phyloP scores from a whole-genome alignment of 2,113 vertebrate species.

The Microcebus jonahi region DNA sequence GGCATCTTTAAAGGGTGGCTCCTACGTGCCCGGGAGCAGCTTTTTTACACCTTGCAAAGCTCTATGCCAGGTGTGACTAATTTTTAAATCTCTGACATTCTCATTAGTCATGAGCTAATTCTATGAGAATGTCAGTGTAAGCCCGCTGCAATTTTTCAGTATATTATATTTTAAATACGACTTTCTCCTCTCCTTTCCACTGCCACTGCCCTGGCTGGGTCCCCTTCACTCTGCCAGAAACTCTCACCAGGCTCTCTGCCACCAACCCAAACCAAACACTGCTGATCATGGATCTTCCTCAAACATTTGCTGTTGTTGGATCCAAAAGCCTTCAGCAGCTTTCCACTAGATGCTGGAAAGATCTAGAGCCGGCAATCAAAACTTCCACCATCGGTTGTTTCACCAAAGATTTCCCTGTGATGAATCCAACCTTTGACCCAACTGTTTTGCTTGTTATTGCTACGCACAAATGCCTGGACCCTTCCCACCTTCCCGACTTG shows the following conservation, averaged over 20 bases:
- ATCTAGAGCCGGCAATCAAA: not conserved
- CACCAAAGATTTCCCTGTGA: not conserved
- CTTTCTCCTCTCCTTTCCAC: not conserved
- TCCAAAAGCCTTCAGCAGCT: not conserved
- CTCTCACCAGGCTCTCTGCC: not conserved
- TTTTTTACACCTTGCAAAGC: not conserved
- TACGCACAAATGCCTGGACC: not conserved
- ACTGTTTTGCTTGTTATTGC: not conserved
- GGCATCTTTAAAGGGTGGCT: not conserved
- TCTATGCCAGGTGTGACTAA: not conserved
- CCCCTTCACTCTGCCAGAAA: not conserved
- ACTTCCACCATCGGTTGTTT: not conserved
- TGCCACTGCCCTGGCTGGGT: not conserved
- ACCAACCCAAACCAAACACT: not conserved
- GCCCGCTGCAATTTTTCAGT: not conserved
- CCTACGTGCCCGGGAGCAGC: not conserved
- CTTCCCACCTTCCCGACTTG: not conserved
- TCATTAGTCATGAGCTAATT: constrained; percentile 33
- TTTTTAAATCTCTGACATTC: constrained; percentile 30
- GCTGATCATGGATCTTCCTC: not conserved
- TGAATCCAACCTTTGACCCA: not conserved
- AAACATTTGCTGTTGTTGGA: not conserved
- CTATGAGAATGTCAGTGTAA: constrained; percentile 5
- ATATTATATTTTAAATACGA: not conserved
- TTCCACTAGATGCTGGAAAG: not conserved